Percentiles rank a stretch among this genome's conserved stretches.
These are phyloP conservation scores for Hystrix brachyura DNA, from an alignment of 2,113 vertebrate species.

Conservation along the genomic window DNA sequence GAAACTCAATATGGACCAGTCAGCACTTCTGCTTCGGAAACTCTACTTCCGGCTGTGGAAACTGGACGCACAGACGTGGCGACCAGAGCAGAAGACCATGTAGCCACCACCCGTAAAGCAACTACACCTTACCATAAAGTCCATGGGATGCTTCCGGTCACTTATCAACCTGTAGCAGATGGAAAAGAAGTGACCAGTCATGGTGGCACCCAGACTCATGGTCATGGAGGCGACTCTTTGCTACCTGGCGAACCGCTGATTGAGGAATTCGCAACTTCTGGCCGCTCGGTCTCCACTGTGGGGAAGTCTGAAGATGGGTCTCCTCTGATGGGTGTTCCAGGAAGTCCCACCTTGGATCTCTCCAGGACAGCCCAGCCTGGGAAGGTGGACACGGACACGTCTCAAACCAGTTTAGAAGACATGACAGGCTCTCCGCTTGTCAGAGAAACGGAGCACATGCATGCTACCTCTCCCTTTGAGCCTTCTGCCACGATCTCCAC, in stretches of 20 bases:
- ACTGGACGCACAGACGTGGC: conserved; percentile 15
- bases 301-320: neutral
- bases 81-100: fast-evolving
- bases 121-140: neutral
- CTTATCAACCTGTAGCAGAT: neutral
- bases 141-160: neutral
- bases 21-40: neutral
- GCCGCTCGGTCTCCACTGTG: neutral
- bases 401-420: neutral
- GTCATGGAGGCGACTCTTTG: neutral
- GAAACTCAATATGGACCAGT: fast-evolving
- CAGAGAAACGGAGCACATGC: neutral
- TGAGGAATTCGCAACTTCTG: neutral
- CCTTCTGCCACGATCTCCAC: neutral
- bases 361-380: neutral
- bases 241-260: neutral
- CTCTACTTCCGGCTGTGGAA: neutral
- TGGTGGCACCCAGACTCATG: neutral
- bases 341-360: fast-evolving
- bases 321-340: neutral
- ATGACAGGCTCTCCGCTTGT: neutral
- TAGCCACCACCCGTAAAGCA: fast-evolving
- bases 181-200: neutral
- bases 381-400: neutral
- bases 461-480: neutral